These are phyloP conservation scores for Neolamprologus cancellatus DNA, from an alignment of 2,113 vertebrate species.

Conservation along the genomic window DNA sequence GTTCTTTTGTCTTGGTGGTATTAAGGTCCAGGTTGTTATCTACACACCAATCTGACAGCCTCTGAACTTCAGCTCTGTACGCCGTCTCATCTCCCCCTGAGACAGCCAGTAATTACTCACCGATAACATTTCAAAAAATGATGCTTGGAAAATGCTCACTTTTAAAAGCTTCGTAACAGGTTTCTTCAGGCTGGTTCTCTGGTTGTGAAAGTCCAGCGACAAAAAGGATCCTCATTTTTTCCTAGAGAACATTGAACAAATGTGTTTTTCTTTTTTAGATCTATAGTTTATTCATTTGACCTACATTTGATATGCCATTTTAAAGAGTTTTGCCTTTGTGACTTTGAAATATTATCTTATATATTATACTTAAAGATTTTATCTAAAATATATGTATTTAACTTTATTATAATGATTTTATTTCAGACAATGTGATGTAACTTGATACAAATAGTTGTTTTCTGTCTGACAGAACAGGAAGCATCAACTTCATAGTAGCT, in stretches of 20 bases:
- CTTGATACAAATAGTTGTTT: not conserved
- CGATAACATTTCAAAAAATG: too few relatives aligned
- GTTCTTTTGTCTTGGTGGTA: too few relatives aligned
- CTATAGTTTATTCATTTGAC: not conserved
- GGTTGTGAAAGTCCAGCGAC: not conserved
- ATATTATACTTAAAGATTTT: not conserved
- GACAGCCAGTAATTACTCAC: too few relatives aligned
- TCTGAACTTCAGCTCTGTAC: too few relatives aligned
- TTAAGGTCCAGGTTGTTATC: too few relatives aligned
- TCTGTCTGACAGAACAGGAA: not conserved
- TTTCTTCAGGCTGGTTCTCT: not conserved
- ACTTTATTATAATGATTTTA: not conserved
- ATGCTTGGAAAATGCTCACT: not conserved
- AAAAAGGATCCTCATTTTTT: not conserved
- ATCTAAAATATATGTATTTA: rapidly evolving
- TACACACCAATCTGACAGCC: too few relatives aligned
- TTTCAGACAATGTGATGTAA: not conserved
- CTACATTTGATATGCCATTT: not conserved
- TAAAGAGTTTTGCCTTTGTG: not conserved
- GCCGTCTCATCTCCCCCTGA: too few relatives aligned
- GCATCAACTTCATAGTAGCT: not conserved
- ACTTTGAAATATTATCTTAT: not conserved
- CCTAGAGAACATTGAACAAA: not conserved
- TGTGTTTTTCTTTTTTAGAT: too few relatives aligned
- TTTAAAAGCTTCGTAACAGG: not conserved